Evolutionary conservation across 2,888 invertebrate species (phyloP), one percentile per base, ranked within the genome.

Genomic region (Dysmachus trigonus): DNA sequence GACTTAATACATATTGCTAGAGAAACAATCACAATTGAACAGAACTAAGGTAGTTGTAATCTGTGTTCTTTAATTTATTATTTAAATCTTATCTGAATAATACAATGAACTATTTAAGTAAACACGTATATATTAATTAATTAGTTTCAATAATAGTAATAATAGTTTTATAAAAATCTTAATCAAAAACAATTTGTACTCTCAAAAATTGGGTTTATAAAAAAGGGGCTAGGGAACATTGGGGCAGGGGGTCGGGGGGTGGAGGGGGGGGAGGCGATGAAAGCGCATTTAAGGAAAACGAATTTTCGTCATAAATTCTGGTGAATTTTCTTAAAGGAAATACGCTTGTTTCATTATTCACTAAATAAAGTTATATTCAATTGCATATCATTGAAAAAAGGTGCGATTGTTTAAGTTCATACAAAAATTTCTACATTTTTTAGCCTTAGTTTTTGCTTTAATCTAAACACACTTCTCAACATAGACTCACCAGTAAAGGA

Each of bases 141-240:
- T 85, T 85, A 85, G 72, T 84, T 84, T 73, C 72, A 84, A 84
- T 84, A 84, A 84, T 84, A 73, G 72, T 84, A 84, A 84, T 84
- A 73, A 84, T 84, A 84, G 73, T 53, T 82, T 41, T 73, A 71
- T 85, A 90, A 90, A 90, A 90, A 89, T 90, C 88, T 89, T 89
- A 91, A 91, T 87, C 62, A 91, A 87, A 90, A 91, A 91, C 92
- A 91, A 91, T 91, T 91, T 91, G 91, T 91, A 91, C 91, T 91
- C 90, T 91, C 91, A 91, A 91, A 91, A 91, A 86, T 87, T 86
- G 90, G 91, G 91, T 83, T 82, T 87, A 86, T 85, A 87, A 83
- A 83, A 82, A 85, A 74, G 74, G 73, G 73, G 35, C 85, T 85
- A 85, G 74, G 90, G 89, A 90, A 90, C 90, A 90, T 31, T 31